A percentile compares a stretch with the other conserved stretches of the same genome.
These are phyloP conservation scores for Ellobius talpinus DNA, from an alignment of 2,113 vertebrate species.

Conservation along the genomic window DNA sequence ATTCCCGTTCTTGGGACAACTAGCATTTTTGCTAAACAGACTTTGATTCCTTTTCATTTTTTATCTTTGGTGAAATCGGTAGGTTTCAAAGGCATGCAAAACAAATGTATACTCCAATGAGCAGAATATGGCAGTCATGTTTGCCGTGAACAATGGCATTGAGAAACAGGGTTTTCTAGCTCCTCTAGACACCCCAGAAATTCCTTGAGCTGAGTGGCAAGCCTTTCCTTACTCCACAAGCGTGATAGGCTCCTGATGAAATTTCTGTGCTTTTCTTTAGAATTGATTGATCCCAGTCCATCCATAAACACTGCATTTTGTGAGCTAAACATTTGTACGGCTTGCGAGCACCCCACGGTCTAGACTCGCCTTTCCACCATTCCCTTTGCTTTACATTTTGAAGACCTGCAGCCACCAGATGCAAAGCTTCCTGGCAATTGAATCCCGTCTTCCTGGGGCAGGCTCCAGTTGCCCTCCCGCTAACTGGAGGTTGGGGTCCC, in stretches of 20 bases:
- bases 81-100: conserved; percentile 39
- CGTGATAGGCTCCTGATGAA: not conserved
- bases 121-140: not conserved
- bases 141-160: not conserved
- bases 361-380: not conserved
- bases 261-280: not conserved
- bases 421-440: not conserved
- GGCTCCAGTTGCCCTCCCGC: not conserved
- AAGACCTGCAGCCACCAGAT: not conserved
- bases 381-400: not conserved
- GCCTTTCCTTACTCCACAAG: not conserved
- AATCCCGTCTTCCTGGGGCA: not conserved
- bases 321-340: not conserved
- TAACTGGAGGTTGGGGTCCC: not conserved
- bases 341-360: not conserved
- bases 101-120: not conserved
- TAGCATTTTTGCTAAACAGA: conserved; percentile 12
- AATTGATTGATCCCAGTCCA: not conserved
- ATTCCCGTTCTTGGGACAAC: not conserved
- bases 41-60: conserved; percentile 47
- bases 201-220: not conserved
- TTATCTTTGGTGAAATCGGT: conserved; percentile 1
- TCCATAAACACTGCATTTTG: conserved; percentile 10
- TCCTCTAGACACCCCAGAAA: not conserved
- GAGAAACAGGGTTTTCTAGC: conserved; percentile 6